phyloP scores from a whole-genome alignment of 2,888 invertebrate genomes.

The Rhodophaea formosa region DNA sequence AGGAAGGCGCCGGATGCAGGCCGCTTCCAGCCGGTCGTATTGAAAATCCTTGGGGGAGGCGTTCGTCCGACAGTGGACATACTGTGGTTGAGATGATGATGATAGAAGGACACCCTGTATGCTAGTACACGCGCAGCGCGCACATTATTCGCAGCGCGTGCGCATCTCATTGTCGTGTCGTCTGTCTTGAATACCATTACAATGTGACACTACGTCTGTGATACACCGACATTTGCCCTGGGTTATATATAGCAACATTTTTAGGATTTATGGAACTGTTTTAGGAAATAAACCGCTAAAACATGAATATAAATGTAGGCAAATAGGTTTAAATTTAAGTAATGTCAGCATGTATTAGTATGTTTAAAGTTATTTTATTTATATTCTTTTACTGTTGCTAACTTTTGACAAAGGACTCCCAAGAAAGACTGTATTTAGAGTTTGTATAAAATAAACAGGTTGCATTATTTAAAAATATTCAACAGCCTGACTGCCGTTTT shows the following conservation, averaged over 20 bases:
- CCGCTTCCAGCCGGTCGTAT: too few species aligned
- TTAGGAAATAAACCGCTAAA: neutral
- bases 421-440: too few species aligned
- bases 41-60: too few species aligned
- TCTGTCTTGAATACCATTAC: slow-evolving; percentile 60
- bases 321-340: too few species aligned
- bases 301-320: neutral
- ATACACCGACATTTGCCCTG: slow-evolving; percentile 24
- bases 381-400: neutral
- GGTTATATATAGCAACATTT: neutral
- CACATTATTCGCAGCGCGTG: slow-evolving; percentile 68
- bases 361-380: neutral
- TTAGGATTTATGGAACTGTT: neutral
- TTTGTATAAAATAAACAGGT: too few species aligned
- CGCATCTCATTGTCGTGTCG: slow-evolving; percentile 56
- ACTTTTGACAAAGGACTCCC: too few species aligned
- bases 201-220: slow-evolving; percentile 42
- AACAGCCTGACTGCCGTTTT: too few species aligned
- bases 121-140: slow-evolving; percentile 30
- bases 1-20: too few species aligned
- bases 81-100: too few species aligned
- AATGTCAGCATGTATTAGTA: too few species aligned
- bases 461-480: too few species aligned
- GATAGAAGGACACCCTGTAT: slow-evolving; percentile 30
- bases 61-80: too few species aligned